These are phyloP conservation scores for Tricholaema leucomelas DNA, from an alignment of 2,113 vertebrate species.

Conservation along the genomic window DNA sequence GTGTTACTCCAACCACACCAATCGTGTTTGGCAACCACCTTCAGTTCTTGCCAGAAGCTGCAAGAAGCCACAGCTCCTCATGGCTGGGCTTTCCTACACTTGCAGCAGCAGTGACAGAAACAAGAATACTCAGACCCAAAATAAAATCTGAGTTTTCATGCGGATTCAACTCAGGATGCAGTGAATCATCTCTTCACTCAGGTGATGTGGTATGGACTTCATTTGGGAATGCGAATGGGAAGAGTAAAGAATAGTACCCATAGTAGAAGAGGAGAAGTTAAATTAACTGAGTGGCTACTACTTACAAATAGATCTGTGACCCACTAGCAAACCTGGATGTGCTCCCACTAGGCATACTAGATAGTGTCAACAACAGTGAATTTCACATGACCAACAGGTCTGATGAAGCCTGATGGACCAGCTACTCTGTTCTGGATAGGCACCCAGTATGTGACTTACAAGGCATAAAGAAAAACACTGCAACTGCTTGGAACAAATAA, in stretches of 20 bases:
- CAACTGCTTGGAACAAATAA: not conserved
- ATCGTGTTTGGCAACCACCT: not conserved
- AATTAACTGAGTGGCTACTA: not conserved
- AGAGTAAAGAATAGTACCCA: fast-evolving
- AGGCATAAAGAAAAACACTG: not conserved
- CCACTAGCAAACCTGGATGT: not conserved
- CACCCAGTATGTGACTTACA: not conserved
- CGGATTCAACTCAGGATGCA: fast-evolving
- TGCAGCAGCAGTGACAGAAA: not conserved
- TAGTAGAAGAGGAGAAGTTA: not conserved
- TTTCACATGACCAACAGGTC: not conserved
- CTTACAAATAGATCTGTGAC: not conserved
- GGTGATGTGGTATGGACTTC: not conserved
- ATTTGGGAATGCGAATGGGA: not conserved
- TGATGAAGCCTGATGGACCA: not conserved
- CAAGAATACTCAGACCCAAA: not conserved
- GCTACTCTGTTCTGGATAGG: not conserved
- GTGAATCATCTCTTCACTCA: not conserved
- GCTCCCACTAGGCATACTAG: not conserved
- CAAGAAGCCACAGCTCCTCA: not conserved
- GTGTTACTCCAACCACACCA: not conserved
- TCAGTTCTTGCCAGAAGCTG: fast-evolving
- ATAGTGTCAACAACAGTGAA: not conserved
- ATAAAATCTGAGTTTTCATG: fast-evolving
- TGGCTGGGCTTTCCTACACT: not conserved